Evolutionary conservation across 37 sponge, comb jelly and placozoan genomes (phyloP), one percentile per base, ranked within the genome.

Genomic region (Axinella damicornis): DNA sequence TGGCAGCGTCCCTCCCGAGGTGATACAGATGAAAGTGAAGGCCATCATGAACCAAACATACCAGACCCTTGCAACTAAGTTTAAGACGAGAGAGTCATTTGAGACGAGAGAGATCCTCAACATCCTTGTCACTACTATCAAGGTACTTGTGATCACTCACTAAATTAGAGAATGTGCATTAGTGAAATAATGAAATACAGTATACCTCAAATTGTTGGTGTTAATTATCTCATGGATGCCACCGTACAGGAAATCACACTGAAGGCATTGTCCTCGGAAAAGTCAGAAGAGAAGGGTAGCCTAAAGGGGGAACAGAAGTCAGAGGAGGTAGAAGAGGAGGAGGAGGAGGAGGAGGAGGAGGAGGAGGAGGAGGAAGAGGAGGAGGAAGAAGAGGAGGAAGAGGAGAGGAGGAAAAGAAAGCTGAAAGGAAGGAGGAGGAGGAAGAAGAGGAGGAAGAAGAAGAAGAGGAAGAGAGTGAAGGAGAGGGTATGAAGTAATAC

Each of bases 11-110:
- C 28, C 24, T 16, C 19, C 21, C 1, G 81, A 82, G 65, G 95
- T 85, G 4, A 76, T 89, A 38, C 55, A 58, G 1, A 59, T 70
- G 31, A 82, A 91, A 83, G 89, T 96, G 34, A 96, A 96, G 92
- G 28, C 63, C 18, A 96, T 96, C 37, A 96, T 96, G 97, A 96
- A 94, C 84, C 77, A 85, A 28, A 58, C 81, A 33, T 96, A 81
- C 75, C 92, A 94, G 73, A 82, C 36, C 24, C 60, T 96, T 75
- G 60, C 83, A 0, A 70, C 65, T 2, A 57, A 80, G 64, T 91
- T 94, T 65, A 88, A 89, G 53, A 65, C 28, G 55, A 82, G 89
- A 68, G 72, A 63, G 2, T 32, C 73, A 18, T 93, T 82, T 41
- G 31, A 59, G 53, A 71, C 78, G 17, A 71, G 68, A 24, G 90